Evolutionary conservation across 2,888 invertebrate genomes (phyloP), one percentile per base, ranked within the genome.

Genomic region (Stenodema calcarata): DNA sequence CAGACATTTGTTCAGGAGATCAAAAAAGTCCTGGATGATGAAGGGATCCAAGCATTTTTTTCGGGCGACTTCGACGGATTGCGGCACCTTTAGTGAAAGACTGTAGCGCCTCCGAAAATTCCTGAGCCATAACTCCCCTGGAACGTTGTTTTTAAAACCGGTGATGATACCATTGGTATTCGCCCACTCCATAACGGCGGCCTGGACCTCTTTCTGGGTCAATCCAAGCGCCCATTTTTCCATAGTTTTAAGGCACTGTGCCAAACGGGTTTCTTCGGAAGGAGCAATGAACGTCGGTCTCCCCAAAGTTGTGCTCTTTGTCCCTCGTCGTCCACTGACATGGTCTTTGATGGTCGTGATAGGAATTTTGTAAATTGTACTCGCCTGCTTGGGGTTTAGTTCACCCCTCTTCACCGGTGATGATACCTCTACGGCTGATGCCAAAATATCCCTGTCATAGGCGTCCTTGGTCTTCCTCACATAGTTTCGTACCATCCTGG

Each of bases 141-240:
- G 90, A 4, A 88, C 87, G 1, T 89, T 89, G 88, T 90, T 88
- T 88, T 89, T 90, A 87, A 90, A 90, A 2, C 89, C 89, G 44
- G 89, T 90, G 88, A 88, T 85, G 7, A 90, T 84, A 12, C 88
- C 83, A 84, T 90, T 90, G 69, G 84, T 62, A 30, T 75, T 62
- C 7, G 90, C 89, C 87, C 89, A 91, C 28, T 89, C 87, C 0
- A 87, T 89, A 12, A 91, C 90, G 30, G 89, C 76, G 73, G 90
- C 88, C 78, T 90, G 75, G 47, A 90, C 84, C 89, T 91, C 90
- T 88, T 89, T 89, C 88, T 89, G 89, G n/a, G 89, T 89, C 41
- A 90, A 86, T 14, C 90, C 91, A 88, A 90, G 90, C 11, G 90
- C 91, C 87, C 89, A 88, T 88, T 90, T 90, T 86, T 90, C 90